These are phyloP conservation scores for Cynoglossus semilaevis DNA, from an alignment of 2,113 vertebrate genomes.

Conservation along the genomic window DNA sequence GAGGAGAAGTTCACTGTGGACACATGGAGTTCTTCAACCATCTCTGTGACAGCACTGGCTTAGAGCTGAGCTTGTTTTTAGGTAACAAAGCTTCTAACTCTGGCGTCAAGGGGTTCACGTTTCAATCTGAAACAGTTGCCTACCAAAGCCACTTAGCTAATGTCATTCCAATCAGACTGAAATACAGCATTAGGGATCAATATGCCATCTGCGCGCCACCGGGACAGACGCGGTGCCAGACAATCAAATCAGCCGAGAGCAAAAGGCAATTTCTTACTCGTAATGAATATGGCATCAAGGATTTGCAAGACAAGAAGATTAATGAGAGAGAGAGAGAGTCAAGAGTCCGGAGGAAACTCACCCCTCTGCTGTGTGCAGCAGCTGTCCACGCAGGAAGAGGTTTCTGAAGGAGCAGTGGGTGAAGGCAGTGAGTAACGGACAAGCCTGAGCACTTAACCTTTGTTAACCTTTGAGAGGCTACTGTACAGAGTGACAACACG, in stretches of 20 bases:
- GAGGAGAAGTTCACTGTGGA: constrained; percentile 47
- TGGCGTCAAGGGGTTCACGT: constrained; percentile 39
- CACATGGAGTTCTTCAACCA: constrained; percentile 23
- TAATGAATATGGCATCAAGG: constrained; percentile 51
- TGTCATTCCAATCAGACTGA: constrained; percentile 53
- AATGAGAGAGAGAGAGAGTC: constrained; percentile 44
- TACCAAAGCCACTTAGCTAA: constrained; percentile 51
- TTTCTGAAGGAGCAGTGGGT: constrained; percentile 67
- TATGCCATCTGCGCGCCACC: constrained; percentile 43
- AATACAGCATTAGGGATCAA: constrained; percentile 48
- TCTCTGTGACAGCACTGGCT: constrained; percentile 34
- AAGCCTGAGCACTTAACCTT: background rate
- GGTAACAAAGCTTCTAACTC: constrained; percentile 20
- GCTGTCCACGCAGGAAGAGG: constrained; percentile 70
- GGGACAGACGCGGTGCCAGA: constrained; percentile 44
- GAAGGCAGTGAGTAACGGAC: constrained; percentile 35
- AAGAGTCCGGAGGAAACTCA: constrained; percentile 61
- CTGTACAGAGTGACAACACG: constrained; percentile 8
- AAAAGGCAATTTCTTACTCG: constrained; percentile 59
- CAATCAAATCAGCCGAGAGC: constrained; percentile 61
- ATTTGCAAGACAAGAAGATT: constrained; percentile 45
- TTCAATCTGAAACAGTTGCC: constrained; percentile 40
- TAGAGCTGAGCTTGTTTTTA: constrained; percentile 13
- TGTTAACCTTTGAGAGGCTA: background rate
- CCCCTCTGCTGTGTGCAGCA: constrained; percentile 62